phyloP scores from a whole-genome alignment of 2,113 vertebrate genomes.

The Phrynosoma blainvillii region DNA sequence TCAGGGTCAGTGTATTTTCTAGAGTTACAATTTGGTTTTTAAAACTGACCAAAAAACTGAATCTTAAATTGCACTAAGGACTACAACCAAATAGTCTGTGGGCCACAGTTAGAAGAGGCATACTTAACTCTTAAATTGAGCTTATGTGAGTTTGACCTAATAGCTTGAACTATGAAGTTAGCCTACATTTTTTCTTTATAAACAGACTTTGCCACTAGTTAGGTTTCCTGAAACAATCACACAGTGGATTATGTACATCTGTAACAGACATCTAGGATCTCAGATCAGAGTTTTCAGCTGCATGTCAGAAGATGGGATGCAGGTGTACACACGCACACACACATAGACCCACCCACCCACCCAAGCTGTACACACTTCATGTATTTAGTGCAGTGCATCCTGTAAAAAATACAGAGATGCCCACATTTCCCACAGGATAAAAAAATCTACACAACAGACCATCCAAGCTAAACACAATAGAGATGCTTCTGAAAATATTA shows the following conservation, averaged over 20 bases:
- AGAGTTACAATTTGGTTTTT: not conserved
- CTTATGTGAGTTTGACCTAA: not conserved
- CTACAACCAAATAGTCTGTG: not conserved
- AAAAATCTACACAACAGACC: not conserved
- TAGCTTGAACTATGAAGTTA: not conserved
- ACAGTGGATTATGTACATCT: not conserved
- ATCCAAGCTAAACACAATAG: not conserved
- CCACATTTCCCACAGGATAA: not conserved
- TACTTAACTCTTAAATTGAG: not conserved
- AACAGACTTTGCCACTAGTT: not conserved
- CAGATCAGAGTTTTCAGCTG: not conserved
- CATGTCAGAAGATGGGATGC: not conserved
- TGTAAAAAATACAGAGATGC: not conserved
- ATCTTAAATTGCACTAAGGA: not conserved
- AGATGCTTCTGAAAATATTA: not conserved
- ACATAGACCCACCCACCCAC: not conserved
- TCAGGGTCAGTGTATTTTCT: not conserved
- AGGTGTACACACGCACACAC: not conserved
- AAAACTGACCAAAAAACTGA: not conserved
- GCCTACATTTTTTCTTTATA: not conserved
- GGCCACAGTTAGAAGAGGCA: not conserved
- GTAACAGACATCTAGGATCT: not conserved
- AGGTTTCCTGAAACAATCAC: not conserved
- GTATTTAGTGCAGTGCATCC: not conserved
- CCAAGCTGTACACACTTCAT: not conserved